Conservation (phyloP, 2,113 vertebrate genomes). For the Taxidea taxus region DNA sequence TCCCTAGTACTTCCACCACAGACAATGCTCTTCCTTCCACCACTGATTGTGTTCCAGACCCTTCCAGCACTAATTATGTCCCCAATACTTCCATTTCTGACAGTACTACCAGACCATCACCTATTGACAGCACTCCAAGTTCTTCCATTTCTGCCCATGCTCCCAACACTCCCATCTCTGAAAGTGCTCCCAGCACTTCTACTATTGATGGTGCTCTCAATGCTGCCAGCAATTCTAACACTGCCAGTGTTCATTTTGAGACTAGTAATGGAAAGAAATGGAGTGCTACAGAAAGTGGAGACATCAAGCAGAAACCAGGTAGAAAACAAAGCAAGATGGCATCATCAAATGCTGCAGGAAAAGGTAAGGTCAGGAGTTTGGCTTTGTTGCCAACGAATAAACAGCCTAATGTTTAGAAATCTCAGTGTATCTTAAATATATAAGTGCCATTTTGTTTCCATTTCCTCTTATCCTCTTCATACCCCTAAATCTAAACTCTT, state of each 20-base stretch:
- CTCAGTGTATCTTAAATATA: background rate
- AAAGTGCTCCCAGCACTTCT: conserved; percentile 33
- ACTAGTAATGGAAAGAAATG: conserved; percentile 81
- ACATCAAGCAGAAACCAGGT: conserved; percentile 80
- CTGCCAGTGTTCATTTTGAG: conserved; percentile 64
- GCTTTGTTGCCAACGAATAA: background rate
- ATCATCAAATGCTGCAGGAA: conserved; percentile 70
- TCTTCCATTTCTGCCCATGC: background rate
- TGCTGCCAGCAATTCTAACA: conserved; percentile 40
- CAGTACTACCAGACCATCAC: background rate
- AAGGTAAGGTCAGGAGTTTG: conserved; percentile 74
- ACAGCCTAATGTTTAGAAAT: background rate
- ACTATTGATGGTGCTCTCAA: conserved; percentile 70
- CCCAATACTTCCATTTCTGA: background rate
- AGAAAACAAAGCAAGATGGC: conserved; percentile 79
- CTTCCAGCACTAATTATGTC: background rate
- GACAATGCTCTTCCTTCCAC: background rate
- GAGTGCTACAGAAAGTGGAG: conserved; percentile 62
- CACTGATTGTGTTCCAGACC: background rate
- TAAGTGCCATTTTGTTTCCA: background rate
- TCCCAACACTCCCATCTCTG: background rate
- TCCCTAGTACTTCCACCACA: background rate
- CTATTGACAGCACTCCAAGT: background rate
- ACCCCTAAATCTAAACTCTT: background rate
- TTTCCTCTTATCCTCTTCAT: background rate